A percentile compares a stretch with the other conserved stretches of the same genome.
Conservation (phyloP, 2,797 vertebrate species). For the Gorsachius magnificus region DNA sequence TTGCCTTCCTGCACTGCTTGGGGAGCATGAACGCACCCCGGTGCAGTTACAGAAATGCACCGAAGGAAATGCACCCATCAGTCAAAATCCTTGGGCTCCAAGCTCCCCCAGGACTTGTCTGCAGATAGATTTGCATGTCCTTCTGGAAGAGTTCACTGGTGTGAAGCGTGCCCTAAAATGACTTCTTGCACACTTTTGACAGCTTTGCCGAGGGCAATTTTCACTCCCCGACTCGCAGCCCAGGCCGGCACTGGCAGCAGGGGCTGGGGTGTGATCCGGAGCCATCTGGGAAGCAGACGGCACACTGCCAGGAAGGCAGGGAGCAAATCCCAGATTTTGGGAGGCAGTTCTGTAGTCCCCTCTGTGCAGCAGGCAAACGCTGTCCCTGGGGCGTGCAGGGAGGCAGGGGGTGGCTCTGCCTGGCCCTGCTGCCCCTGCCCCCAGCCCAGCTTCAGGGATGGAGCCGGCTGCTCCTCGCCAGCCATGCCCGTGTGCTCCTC, state of each 20-base stretch:
- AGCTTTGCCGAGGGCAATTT: not conserved
- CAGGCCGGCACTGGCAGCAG: not conserved
- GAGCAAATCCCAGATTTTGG: not conserved
- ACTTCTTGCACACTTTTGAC: not conserved
- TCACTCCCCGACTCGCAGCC: not conserved
- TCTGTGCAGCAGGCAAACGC: accelerated
- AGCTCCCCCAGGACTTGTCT: not conserved
- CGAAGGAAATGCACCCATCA: not conserved
- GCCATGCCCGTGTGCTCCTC: not conserved
- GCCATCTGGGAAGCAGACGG: not conserved
- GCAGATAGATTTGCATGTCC: not conserved
- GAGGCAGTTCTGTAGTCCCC: not conserved
- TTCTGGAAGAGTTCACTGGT: not conserved
- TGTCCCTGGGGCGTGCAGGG: accelerated
- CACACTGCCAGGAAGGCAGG: not conserved
- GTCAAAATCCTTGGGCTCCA: not conserved
- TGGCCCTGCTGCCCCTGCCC: not conserved
- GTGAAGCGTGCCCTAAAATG: not conserved
- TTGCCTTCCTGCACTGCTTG: not conserved
- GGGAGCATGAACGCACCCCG: not conserved
- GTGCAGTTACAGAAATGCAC: accelerated
- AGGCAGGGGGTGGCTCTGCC: not conserved
- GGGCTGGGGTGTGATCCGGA: not conserved
- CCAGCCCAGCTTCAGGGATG: not conserved
- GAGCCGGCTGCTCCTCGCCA: not conserved